Conservation (phyloP, 1,140 invertebrate genomes). For the Plectrocnemia conspersa region DNA sequence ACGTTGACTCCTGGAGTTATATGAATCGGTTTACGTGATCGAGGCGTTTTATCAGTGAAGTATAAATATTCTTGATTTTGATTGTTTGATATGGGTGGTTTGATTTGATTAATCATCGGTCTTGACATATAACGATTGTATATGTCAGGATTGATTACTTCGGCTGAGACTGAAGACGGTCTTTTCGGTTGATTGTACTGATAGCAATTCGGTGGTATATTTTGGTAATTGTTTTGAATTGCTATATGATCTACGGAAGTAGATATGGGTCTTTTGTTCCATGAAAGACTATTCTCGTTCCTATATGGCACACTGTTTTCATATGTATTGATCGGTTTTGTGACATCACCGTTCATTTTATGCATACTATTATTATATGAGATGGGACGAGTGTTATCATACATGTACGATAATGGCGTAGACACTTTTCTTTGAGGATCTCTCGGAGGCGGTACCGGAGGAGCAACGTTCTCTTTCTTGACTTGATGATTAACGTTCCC, state of each 20-base stretch:
- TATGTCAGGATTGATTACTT: slow-evolving; percentile 38
- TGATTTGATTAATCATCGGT: slow-evolving; percentile 18
- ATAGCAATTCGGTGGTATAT: slow-evolving; percentile 35
- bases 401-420: slow-evolving; percentile 49
- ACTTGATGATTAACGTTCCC: slow-evolving; percentile 42
- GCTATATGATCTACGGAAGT: slow-evolving; percentile 56
- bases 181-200: slow-evolving; percentile 45
- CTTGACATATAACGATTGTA: slow-evolving; percentile 29
- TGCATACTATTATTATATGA: slow-evolving; percentile 42
- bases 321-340: slow-evolving; percentile 25
- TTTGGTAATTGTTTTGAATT: slow-evolving; percentile 44
- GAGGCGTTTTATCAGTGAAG: slow-evolving; percentile 60
- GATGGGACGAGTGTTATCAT: slow-evolving; percentile 50
- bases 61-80: slow-evolving; percentile 54
- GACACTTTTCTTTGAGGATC: slow-evolving; percentile 59
- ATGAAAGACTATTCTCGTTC: slow-evolving; percentile 12
- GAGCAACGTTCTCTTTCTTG: slow-evolving; percentile 47
- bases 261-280: slow-evolving; percentile 44
- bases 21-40: slow-evolving; percentile 62
- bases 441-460: slow-evolving; percentile 66
- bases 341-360: slow-evolving; percentile 14
- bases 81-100: slow-evolving; percentile 11
- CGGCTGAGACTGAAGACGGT: slow-evolving; percentile 56
- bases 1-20: slow-evolving; percentile 45
- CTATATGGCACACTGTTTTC: slow-evolving; percentile 20